Evolutionary conservation across 2,888 invertebrate species (phyloP).

Genomic region (Cephalotes varians): DNA sequence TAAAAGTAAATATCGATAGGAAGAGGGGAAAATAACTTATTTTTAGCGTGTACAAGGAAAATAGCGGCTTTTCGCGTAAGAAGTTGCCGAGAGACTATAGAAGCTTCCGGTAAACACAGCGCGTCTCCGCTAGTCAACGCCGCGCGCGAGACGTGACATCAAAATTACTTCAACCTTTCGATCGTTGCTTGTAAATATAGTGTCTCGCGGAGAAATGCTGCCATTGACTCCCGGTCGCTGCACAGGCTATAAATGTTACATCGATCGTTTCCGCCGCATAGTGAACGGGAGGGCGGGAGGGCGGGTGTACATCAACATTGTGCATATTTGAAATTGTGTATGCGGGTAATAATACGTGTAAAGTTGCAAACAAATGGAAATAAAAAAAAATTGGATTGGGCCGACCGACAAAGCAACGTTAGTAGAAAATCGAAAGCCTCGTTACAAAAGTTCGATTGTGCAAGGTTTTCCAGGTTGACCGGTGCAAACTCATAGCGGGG

Average conservation of each 20-base stretch:
- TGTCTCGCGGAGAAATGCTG: conserved; percentile 39
- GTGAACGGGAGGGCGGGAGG: too few relatives aligned
- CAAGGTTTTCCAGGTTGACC: conserved; percentile 44
- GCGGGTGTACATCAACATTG: conserved; percentile 31
- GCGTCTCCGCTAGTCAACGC: conserved; percentile 42
- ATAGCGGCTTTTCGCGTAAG: conserved; percentile 5
- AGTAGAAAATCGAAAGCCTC: conserved; percentile 39
- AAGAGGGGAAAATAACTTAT: conserved; percentile 1
- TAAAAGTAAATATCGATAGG: conserved; percentile 35
- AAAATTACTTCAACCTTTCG: conserved; percentile 55
- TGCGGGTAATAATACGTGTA: conserved; percentile 42
- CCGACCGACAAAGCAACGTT: conserved; percentile 24
- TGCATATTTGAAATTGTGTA: conserved; percentile 44
- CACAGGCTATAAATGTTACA: conserved; percentile 50
- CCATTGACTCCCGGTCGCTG: conserved; percentile 45
- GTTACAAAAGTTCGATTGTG: conserved; percentile 51
- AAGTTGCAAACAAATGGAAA: conserved; percentile 47
- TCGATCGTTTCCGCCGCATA: conserved; percentile 33
- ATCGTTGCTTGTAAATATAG: conserved; percentile 51
- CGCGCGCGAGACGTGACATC: conserved; percentile 46
- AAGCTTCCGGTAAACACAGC: conserved; percentile 51
- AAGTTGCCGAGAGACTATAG: conserved; percentile 14
- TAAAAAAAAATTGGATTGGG: conserved; percentile 10
- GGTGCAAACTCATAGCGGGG: conserved; percentile 19
- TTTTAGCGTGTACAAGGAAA: conserved; percentile 3